Conservation (phyloP, 2,888 invertebrate species). For the Aporophyla nigra region DNA sequence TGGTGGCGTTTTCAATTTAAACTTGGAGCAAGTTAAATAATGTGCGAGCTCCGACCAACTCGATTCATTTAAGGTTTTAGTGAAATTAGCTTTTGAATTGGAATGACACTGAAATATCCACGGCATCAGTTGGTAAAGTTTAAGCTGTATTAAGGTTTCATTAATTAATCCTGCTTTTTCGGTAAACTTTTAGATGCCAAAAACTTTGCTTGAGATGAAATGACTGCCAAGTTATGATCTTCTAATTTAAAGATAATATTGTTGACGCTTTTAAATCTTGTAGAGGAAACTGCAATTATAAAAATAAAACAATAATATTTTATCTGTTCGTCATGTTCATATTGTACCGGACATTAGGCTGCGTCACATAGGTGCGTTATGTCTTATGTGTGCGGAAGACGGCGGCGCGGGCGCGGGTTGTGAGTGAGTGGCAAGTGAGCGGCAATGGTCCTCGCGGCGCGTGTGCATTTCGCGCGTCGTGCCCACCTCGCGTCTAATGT, state of each 20-base stretch:
- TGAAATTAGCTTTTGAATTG: slow-evolving; percentile 90
- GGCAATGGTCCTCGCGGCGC: slow-evolving; percentile 78
- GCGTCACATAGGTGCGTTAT: background rate
- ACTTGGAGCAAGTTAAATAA: slow-evolving; percentile 91
- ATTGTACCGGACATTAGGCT: background rate
- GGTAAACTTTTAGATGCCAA: slow-evolving; percentile 44
- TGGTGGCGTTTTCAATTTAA: slow-evolving; percentile 90
- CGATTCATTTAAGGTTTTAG: slow-evolving; percentile 90
- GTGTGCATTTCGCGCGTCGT: slow-evolving; percentile 85
- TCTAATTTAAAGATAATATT: slow-evolving; percentile 20
- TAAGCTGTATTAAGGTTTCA: slow-evolving; percentile 74
- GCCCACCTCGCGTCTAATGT: slow-evolving; percentile 85
- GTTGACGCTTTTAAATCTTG: background rate
- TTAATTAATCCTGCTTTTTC: slow-evolving; percentile 78
- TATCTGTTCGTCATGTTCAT: background rate
- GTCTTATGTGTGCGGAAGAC: slow-evolving; percentile 33
- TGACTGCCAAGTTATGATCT: slow-evolving; percentile 41
- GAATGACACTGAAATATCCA: slow-evolving; percentile 86
- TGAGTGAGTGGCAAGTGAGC: slow-evolving; percentile 74
- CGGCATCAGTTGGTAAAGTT: slow-evolving; percentile 77
- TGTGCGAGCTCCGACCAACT: slow-evolving; percentile 89
- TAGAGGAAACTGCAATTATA: background rate
- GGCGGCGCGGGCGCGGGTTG: slow-evolving; percentile 57
- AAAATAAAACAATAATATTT: background rate
- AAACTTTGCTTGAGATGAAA: slow-evolving; percentile 38